Base-by-base conservation (phyloP, 1,140 invertebrate species). In the Caenorhabditis latens region DNA sequence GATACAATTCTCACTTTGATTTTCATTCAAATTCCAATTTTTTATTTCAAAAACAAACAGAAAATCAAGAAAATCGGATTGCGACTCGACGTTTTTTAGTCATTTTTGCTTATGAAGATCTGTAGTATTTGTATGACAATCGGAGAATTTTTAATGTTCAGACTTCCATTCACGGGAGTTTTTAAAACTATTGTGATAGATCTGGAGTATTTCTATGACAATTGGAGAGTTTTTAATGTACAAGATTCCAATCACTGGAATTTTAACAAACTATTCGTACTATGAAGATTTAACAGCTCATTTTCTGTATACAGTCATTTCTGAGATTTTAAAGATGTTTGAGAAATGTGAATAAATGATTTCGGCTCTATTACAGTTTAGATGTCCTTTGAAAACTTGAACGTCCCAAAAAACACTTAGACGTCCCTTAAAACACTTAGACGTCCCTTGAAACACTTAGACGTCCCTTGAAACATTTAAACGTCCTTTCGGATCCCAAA, bases 241-340 rank as follows among this genome's bases (percentile, higher is more conserved):
- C n/a, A 14, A n/a, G n/a, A 58, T 58, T 19, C 55, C 55, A 16
- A 0, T 16, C 19, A 19, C 55, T 16, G 55, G 55, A 58, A 19
- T 58, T 19, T 19, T 58, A 0, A 58, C 55, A 58, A 58, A n/a
- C 0, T 19, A 58, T 19, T 58, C 65, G n/a, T 40, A 67, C 19
- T 67, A 67, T 43, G 65, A 67, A 67, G 65, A 67, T 67, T 40
- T 43, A 16, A 14, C 40, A 42, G 65, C 6, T 43, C 65, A 32
- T 42, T 42, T 14, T 67, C 65, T 67, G 65, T 67, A 67, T 43
- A 67, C 43, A 67, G 65, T 43, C 65, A 67, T 43, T 67, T 67
- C 19, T 67, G 19, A 67, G n/a, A n/a, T n/a, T n/a, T n/a, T n/a
- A n/a, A n/a, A n/a, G n/a, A 43, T 67, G 32, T 1, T 32, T 24